These are phyloP conservation scores for Thymelicus acteon DNA, from an alignment of 2,888 invertebrate species.

Conservation along the genomic window DNA sequence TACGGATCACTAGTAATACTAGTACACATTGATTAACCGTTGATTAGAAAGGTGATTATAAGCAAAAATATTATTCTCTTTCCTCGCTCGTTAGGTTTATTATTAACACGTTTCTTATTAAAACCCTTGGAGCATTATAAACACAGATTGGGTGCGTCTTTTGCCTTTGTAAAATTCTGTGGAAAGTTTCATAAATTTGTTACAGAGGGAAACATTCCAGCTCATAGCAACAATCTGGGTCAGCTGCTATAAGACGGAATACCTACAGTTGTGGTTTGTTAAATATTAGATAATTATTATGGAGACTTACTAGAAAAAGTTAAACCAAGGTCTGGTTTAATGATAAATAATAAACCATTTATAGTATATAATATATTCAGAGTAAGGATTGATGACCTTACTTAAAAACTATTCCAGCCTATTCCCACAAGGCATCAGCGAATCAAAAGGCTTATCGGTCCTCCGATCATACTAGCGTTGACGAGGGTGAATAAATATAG, in stretches of 20 bases:
- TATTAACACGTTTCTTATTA: background rate
- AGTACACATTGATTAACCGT: no score
- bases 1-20: no score
- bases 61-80: no score
- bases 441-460: constrained; percentile 55
- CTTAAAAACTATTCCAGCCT: background rate
- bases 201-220: background rate
- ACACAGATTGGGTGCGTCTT: constrained; percentile 3
- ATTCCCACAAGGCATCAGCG: background rate
- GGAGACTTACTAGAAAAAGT: background rate
- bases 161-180: constrained; percentile 3
- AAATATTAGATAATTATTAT: background rate
- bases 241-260: background rate
- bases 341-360: background rate
- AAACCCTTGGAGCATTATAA: background rate
- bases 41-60: no score
- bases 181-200: constrained; percentile 4
- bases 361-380: background rate
- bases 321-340: background rate
- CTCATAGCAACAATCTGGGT: constrained; percentile 4
- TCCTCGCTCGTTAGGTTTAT: background rate
- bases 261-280: background rate
- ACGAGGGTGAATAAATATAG: constrained; percentile 59
- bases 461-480: constrained; percentile 51
- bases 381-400: background rate